Evolutionary conservation across 2,888 invertebrate species (phyloP).

Genomic region (Anticlea derivata): DNA sequence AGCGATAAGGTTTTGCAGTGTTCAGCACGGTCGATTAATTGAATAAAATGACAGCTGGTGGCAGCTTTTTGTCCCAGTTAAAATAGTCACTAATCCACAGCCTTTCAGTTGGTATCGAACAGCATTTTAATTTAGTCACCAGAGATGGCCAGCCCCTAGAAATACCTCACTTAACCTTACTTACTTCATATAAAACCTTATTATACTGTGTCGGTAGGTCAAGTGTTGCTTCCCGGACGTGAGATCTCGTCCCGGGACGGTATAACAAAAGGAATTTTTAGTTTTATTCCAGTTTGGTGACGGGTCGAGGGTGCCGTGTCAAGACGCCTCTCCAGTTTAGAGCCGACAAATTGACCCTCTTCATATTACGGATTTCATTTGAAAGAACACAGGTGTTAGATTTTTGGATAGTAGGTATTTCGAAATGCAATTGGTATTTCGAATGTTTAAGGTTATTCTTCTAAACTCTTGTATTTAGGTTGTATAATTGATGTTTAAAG

Average conservation of each 20-base stretch:
- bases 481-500: too few species aligned
- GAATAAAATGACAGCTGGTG: too few species aligned
- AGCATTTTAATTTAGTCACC: background rate
- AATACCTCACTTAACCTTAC: background rate
- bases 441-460: too few species aligned
- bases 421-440: too few species aligned
- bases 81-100: too few species aligned
- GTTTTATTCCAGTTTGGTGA: slow-evolving; percentile 59
- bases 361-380: slow-evolving; percentile 32
- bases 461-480: too few species aligned
- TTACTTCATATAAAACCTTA: slow-evolving; percentile 7
- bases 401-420: too few species aligned
- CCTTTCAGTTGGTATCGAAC: too few species aligned
- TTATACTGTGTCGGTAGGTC: slow-evolving; percentile 59
- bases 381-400: slow-evolving; percentile 1
- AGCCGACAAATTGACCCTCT: slow-evolving; percentile 38
- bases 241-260: slow-evolving; percentile 49
- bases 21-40: too few species aligned
- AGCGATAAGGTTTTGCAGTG: too few species aligned
- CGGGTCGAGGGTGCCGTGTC: slow-evolving; percentile 59
- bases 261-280: slow-evolving; percentile 70
- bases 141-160: too few species aligned
- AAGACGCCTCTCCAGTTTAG: slow-evolving; percentile 30
- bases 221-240: slow-evolving; percentile 80
- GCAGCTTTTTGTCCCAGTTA: too few species aligned